Evolutionary conservation across 2,888 invertebrate genomes (phyloP), one percentile per base, ranked within the genome.

Genomic region (Aspidiotus destructor): DNA sequence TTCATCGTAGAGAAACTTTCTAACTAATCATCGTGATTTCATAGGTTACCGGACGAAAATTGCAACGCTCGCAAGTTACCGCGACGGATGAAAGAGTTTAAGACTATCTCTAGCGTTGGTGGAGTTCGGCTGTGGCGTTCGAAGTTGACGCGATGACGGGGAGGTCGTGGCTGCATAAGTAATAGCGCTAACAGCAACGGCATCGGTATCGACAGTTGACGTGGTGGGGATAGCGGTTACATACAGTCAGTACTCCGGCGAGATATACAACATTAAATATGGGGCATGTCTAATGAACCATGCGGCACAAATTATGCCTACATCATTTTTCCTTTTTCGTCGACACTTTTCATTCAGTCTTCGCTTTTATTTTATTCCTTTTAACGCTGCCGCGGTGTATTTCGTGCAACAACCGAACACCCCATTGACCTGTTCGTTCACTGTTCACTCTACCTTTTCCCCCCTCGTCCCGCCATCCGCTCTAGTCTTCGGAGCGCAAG

Each of bases 261-360:
- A 70, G 68, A 71, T 70, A 68, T 68, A 71, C 70, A 63, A 68
- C 65, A 68, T 70, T 71, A 70, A 70, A 71, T 71, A 70, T 71
- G 71, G 71, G 70, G 70, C 71, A 71, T 70, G 69, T 68, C 71
- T 70, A 71, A 71, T 71, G 71, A 70, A 71, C 70, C 71, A 71
- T 71, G 71, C 71, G 71, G 70, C 70, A 71, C 71, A 68, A 71
- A 71, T 71, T 69, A 67, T 67, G 67, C 67, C 67, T 67, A 67
- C 67, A 67, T 67, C 67, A 67, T 67, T 58, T 58, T 58, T 62
- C 58, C 58, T 63, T 62, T 28, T 62, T 61, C 57, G 62, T 63
- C 69, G 62, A 62, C 62, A 69, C 68, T 67, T 67, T 67, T 67
- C 67, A 67, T 67, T 67, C 67, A 67, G 60, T 67, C 67, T 67